A percentile compares a stretch with the other conserved stretches of the same genome.
These are phyloP conservation scores for Drosophila bunnanda DNA, from an alignment of 2,888 invertebrate species.

Conservation along the genomic window DNA sequence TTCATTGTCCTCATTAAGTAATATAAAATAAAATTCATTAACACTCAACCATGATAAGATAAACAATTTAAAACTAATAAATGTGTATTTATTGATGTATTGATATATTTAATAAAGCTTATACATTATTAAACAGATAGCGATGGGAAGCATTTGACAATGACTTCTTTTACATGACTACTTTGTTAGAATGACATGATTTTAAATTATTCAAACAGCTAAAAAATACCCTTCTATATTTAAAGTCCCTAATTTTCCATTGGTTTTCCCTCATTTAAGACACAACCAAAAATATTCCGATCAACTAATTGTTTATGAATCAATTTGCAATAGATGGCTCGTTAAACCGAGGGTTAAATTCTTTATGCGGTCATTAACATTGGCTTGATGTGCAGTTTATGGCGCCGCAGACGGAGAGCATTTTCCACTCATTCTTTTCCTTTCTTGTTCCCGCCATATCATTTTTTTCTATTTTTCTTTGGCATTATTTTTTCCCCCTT, in stretches of 20 bases:
- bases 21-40: neutral
- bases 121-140: too few species aligned
- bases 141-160: neutral
- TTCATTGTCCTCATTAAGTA: rapidly evolving
- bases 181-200: neutral
- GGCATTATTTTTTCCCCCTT: neutral
- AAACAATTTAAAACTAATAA: neutral
- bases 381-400: constrained; percentile 63
- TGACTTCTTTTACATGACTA: too few species aligned
- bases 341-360: constrained; percentile 62
- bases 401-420: constrained; percentile 17
- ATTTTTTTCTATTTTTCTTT: constrained; percentile 6
- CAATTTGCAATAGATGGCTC: constrained; percentile 58
- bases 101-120: too few species aligned
- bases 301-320: constrained; percentile 69
- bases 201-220: neutral
- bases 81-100: too few species aligned
- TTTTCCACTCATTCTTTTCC: constrained; percentile 7
- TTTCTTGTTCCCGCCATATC: neutral
- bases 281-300: constrained; percentile 3
- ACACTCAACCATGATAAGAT: too few species aligned
- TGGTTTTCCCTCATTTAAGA: neutral
- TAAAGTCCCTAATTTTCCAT: too few species aligned
- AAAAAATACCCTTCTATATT: too few species aligned
- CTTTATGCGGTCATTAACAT: constrained; percentile 64